Base-by-base conservation (phyloP, 2,113 vertebrate species). In the Origma solitaria region DNA sequence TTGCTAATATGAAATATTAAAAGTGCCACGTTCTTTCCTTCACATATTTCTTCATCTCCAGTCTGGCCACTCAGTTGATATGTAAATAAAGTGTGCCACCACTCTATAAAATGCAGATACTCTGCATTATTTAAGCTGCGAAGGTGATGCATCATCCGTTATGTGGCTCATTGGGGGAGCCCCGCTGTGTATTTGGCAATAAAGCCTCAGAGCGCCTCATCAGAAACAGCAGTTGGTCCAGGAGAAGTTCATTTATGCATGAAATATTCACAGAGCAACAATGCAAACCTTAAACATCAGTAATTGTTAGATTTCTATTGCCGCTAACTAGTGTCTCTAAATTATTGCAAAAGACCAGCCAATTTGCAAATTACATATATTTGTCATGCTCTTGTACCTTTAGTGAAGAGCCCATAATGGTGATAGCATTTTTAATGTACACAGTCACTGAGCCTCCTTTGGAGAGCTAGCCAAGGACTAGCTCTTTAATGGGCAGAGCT, bases 191-290 rank as follows among this genome's bases (percentile, higher is more conserved):
- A 96, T 98, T 90, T 98, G 98, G 98, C 98, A 98, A 98, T 98
- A 98, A 98, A 98, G 97, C 98, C 98, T 97, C 95, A 97, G 96
- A 98, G 98, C 94, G 98, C 97, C 98, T 98, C 98, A 98, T 98
- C 98, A 98, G 98, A 98, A 98, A 98, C 98, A 98, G 98, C 97
- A 97, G 98, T 98, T 97, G 98, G 98, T 98, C 98, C 97, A 96
- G 98, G 97, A 96, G 96, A 98, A 98, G 98, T 98, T 98, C 98
- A 98, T 98, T 98, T 98, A 98, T 98, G 98, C 98, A 98, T 98
- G 98, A 98, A 98, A 98, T 98, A 98, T 98, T 98, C 98, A 98
- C 97, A 96, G 97, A 97, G 97, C 97, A 98, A 98, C 98, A 98
- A 98, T 98, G 98, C 97, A 97, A 98, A 98, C 97, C 97, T 98